Base-by-base conservation (phyloP, 2,797 vertebrate species). In the Phaenicophaeus curvirostris region DNA sequence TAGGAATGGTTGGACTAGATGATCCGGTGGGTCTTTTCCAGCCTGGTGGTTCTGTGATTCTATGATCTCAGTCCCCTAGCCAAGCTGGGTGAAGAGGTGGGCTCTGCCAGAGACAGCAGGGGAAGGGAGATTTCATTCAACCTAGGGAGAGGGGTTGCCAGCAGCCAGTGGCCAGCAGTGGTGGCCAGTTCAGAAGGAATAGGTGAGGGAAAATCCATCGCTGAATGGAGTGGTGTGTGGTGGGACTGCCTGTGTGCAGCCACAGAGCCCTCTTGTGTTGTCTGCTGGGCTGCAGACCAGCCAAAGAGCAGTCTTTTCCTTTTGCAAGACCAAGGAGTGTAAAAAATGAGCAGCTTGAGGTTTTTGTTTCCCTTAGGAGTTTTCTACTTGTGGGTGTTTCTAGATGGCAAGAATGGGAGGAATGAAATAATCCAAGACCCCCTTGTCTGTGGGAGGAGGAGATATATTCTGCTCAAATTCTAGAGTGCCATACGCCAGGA, bases 211-310 rank as follows among this genome's bases (percentile, higher is more conserved):
- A 76, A 71, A 87, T 41, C 37, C 31, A 39, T 2, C 0, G 4
- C 57, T 14, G 69, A n/a, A 51, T 9, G 15, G 39, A 85, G 41
- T 4, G 55, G 6, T 17, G 1, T 13, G 58, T 5, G 61, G 4
- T 20, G 42, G 69, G 55, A 37, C 20, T 93, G 85, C 44, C 89
- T 77, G 48, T 71, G 85, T 30, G 95, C 95, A 94, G 91, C 94
- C 95, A 96, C 93, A 96, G 96, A 95, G 95, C 95, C 94, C 92
- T 95, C 96, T 97, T n/a, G 54, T 87, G 94, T 96, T 83, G 59
- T 58, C 61, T 89, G 81, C 85, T 12, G 85, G 68, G 48, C 23
- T 91, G 87, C 89, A 83, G 73, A 85, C 5, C 53, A 12, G 44
- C 37, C 80, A 13, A 27, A n/a, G 53, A 92, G 31, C 69, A 8